Conservation (phyloP, 1,140 invertebrate species). For the Dendrolimus punctatus region DNA sequence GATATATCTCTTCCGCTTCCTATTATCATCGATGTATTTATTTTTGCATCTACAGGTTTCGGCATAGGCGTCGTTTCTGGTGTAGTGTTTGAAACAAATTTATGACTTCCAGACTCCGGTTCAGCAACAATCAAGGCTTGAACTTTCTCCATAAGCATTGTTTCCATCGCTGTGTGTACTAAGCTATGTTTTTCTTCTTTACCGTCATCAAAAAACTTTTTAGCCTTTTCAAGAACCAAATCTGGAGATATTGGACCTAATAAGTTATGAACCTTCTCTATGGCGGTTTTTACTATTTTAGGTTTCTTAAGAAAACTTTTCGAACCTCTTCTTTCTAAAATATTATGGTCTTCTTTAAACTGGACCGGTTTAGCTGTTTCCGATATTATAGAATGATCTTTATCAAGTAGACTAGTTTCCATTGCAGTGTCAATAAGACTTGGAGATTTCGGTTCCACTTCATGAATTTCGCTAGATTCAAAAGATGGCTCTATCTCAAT, state of each 20-base stretch:
- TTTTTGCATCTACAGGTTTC: no score
- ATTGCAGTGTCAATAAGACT: constrained; percentile 14
- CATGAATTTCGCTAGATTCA: constrained; percentile 1
- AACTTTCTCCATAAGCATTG: constrained; percentile 12
- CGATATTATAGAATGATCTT: constrained; percentile 6
- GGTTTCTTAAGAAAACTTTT: no score
- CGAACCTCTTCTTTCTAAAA: no score
- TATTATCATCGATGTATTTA: no score
- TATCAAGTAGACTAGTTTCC: constrained; percentile 18
- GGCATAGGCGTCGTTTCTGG: no score
- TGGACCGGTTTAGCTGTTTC: neutral
- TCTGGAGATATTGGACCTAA: neutral
- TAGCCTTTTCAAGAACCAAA: neutral
- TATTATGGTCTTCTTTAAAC: no score
- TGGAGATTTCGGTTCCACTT: constrained; percentile 4
- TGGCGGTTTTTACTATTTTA: no score
- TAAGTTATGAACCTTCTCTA: no score
- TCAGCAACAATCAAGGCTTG: constrained; percentile 3
- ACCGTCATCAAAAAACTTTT: neutral
- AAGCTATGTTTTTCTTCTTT: constrained; percentile 10
- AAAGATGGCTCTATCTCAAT: neutral
- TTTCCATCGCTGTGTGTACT: constrained; percentile 13
- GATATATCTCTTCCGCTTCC: no score
- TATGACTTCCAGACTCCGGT: neutral
- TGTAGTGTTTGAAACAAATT: no score